Base-by-base conservation (phyloP, 2,888 invertebrate species). In the Mycalesis mineus region DNA sequence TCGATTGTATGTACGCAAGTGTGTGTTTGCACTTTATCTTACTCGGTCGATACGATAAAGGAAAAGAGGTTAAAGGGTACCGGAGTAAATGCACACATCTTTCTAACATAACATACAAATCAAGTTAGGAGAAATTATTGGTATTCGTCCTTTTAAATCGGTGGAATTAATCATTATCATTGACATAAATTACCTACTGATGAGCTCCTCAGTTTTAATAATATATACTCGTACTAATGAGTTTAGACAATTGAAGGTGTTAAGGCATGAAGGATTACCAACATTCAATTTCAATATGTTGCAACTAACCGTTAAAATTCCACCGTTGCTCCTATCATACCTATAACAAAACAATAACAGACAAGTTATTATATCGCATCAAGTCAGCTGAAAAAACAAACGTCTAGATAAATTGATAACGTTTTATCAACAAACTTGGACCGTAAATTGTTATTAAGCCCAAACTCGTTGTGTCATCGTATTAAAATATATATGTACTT, bases 31-130 rank as follows among this genome's bases (percentile, higher is more conserved):
- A 33, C 14, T 48, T 55, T 55, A 50, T 56, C 55, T 49, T 49
- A 44, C 42, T 33, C 49, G 42, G 49, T 51, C 51, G 49, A 42
- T 37, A 14, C 36, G 42, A 49, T 49, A 49, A 49, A 49, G 41
- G 33, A 42, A 49, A 50, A n/a, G 22, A 49, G 42, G 41, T 56
- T 49, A 56, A 56, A 49, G 42, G 42, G 49, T 28, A 56, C 39
- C 17, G 22, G 49, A 31, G 29, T 28, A 9, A 13, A 40, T 15
- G 40, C 29, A 40, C 40, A 50, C 3, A 29, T 15, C n/a, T 11
- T 31, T 47, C 28, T 39, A n/a, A 36, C 37, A 1, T 14, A n/a
- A 5, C 22, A 22, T 22, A 5, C 22, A 22, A 5, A 4, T 22
- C 5, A 22, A 22, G 22, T 22, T 22, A 22, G 5, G 3, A 22